A percentile compares a stretch with the other conserved stretches of the same genome.
These are phyloP conservation scores for Carassius carassius DNA, from an alignment of 2,113 vertebrate species.

Conservation along the genomic window DNA sequence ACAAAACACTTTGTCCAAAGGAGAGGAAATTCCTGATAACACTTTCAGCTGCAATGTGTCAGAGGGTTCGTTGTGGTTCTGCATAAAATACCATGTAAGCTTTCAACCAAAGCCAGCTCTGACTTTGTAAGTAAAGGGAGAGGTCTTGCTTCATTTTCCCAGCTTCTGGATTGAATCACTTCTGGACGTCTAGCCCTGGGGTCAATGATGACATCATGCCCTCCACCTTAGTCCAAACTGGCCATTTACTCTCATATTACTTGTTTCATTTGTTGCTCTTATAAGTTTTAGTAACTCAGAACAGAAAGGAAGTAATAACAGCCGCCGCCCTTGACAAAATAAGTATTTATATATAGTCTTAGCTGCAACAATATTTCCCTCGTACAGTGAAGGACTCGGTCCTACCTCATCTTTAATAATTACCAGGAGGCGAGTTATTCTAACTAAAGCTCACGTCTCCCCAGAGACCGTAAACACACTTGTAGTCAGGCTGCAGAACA, in stretches of 20 bases:
- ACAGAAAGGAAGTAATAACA: conserved; percentile 52
- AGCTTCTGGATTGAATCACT: conserved; percentile 63
- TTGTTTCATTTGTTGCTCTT: conserved; percentile 45
- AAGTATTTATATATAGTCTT: conserved; percentile 55
- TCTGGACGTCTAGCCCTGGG: conserved; percentile 58
- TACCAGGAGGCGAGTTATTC: conserved; percentile 48
- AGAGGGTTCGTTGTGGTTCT: conserved; percentile 1
- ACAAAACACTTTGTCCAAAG: conserved; percentile 56
- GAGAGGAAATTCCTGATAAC: conserved; percentile 52
- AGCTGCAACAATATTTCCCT: conserved; percentile 49
- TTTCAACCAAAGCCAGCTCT: conserved; percentile 43
- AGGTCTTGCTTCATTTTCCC: conserved; percentile 39
- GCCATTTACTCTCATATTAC: conserved; percentile 27
- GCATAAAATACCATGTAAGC: conserved; percentile 13
- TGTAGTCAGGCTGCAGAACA: conserved; percentile 24
- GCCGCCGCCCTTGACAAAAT: conserved; percentile 47
- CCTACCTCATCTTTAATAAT: conserved; percentile 54
- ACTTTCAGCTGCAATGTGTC: background rate
- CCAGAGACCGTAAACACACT: conserved; percentile 54
- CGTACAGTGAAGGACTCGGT: conserved; percentile 29
- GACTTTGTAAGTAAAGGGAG: conserved; percentile 28
- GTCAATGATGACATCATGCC: conserved; percentile 68
- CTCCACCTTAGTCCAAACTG: conserved; percentile 54
- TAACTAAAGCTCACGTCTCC: conserved; percentile 42
- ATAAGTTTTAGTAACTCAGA: conserved; percentile 50